A percentile compares a stretch with the other conserved stretches of the same genome.
Conservation (phyloP, 1,140 invertebrate species). For the Palaemon carinicauda region DNA sequence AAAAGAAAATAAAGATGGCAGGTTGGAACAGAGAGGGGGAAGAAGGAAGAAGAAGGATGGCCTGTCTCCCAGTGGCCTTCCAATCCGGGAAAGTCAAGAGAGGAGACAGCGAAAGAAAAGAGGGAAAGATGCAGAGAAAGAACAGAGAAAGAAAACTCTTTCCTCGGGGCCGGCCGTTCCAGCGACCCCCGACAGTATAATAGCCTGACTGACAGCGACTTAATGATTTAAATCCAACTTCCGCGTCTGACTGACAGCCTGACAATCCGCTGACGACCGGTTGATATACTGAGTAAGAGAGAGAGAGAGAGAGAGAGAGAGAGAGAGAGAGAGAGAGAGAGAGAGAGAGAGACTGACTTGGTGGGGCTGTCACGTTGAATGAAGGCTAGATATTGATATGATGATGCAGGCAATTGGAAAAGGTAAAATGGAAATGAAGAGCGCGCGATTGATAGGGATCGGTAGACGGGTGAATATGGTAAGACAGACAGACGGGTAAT, state of each 20-base stretch:
- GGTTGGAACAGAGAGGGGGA: too few relatives aligned
- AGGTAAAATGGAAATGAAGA: too few relatives aligned
- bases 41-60: background rate
- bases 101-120: background rate
- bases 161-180: background rate
- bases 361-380: too few relatives aligned
- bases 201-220: slow-evolving; percentile 43
- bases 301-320: background rate
- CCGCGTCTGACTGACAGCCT: slow-evolving; percentile 35
- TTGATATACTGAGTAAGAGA: slow-evolving; percentile 30
- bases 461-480: too few relatives aligned
- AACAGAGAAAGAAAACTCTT: background rate
- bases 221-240: slow-evolving; percentile 52
- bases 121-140: background rate
- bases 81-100: background rate
- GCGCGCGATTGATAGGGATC: too few relatives aligned
- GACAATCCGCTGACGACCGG: slow-evolving; percentile 18
- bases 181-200: slow-evolving; percentile 13
- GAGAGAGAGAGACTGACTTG: background rate
- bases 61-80: too few relatives aligned
- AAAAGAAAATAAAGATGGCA: too few relatives aligned
- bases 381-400: too few relatives aligned
- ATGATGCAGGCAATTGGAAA: too few relatives aligned
- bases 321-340: background rate
- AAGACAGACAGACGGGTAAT: too few relatives aligned